Base-by-base conservation (phyloP, 2,888 invertebrate genomes). In the Ophioninae sp. region DNA sequence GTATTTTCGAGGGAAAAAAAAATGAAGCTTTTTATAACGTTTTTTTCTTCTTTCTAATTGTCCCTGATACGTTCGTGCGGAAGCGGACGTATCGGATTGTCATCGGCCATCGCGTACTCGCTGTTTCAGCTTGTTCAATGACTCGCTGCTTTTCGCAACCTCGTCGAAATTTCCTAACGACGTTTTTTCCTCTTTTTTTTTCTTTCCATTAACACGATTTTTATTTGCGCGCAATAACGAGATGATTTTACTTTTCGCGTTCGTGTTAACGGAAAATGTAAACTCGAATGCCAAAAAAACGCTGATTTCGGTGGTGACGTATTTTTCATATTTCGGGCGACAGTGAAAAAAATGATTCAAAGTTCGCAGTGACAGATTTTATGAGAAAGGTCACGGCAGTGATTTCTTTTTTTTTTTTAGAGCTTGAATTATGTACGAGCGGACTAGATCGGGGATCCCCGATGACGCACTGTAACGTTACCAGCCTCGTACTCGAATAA, bases 141-240 rank as follows among this genome's bases (percentile, higher is more conserved):
- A 81, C 77, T 72, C 17, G 81, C 59, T 61, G 39, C 50, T 59
- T 67, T 67, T 17, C 50, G 50, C 59, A 20, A 59, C 59, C 59
- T 21, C 21, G 20, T 5, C 37, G 17, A 59, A 39, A 59, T 59
- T 2, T 39, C 39, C 17, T 59, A 41, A 72, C 37, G 39, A 39
- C 39, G 13, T 20, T 59, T 1, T 6, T 72, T 61, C 39, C 21
- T n/a, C 30, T 44, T 44, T 44, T 0, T 10, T 44, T 44, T 44
- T 44, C 13, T 44, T 44, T 1, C 30, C 30, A 30, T 50, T 17
- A 50, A 50, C 5, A 10, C 44, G 30, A 30, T 30, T 30, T 30
- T 30, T 30, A 30, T 30, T 50, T 17, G 10, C 17, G 50, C 50
- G 50, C 17, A 17, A 2, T 17, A 50, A 50, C 50, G 50, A 17